A percentile compares a stretch with the other conserved stretches of the same genome.
phyloP scores from a whole-genome alignment of 1,140 invertebrate species.

The Listronotus bonariensis region DNA sequence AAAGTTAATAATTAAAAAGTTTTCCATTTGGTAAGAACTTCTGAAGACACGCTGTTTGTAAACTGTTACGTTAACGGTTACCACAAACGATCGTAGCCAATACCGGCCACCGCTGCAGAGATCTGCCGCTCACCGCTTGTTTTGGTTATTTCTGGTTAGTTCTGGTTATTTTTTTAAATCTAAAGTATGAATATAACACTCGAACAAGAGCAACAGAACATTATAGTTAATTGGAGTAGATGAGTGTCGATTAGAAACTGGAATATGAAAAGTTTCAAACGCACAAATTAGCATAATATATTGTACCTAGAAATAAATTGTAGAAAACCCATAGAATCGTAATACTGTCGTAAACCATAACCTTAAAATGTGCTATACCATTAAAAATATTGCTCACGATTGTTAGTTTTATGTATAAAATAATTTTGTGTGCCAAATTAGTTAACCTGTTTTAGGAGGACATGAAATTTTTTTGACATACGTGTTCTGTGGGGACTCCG shows the following conservation, averaged over 20 bases:
- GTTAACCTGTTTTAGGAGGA: background rate
- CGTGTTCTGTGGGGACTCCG: too few species aligned
- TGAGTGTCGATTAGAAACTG: constrained; percentile 1
- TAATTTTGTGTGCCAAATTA: constrained; percentile 39
- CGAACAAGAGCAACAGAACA: background rate
- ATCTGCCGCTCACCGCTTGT: too few species aligned
- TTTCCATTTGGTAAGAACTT: too few species aligned
- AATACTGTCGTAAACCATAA: background rate
- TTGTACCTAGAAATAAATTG: constrained; percentile 7
- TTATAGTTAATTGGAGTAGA: constrained; percentile 2
- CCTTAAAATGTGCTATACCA: constrained; percentile 1
- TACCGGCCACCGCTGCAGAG: too few species aligned
- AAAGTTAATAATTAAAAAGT: too few species aligned
- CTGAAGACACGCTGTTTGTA: too few species aligned
- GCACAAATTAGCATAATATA: constrained; percentile 9
- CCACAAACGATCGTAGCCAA: too few species aligned
- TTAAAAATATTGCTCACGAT: constrained; percentile 34
- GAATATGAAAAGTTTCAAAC: constrained; percentile 10
- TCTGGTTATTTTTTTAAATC: too few species aligned
- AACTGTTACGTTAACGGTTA: too few species aligned
- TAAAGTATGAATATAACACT: too few species aligned
- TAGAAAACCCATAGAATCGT: background rate
- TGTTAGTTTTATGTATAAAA: constrained; percentile 31
- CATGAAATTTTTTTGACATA: too few species aligned
- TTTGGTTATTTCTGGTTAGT: too few species aligned